phyloP scores from a whole-genome alignment of 2,797 vertebrate genomes.

The Chiloscyllium punctatum region DNA sequence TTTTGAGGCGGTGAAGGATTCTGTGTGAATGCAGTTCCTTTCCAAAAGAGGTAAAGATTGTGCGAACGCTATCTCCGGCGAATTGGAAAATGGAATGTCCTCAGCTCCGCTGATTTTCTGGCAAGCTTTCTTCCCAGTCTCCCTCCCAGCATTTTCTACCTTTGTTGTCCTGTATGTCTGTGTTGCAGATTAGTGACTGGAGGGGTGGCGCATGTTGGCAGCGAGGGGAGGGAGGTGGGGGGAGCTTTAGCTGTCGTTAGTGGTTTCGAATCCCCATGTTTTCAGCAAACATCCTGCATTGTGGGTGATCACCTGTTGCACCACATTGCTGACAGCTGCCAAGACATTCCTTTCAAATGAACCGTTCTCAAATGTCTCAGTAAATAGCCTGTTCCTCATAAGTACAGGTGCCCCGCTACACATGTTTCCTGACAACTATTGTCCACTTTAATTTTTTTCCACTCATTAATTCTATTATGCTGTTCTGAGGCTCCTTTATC shows the following conservation, averaged over 20 bases:
- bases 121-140: not conserved
- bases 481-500: not conserved
- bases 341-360: constrained; percentile 39
- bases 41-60: not conserved
- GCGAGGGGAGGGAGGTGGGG: not conserved
- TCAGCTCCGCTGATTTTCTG: not conserved
- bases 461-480: not conserved
- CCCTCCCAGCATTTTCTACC: not conserved
- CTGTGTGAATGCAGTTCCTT: not conserved
- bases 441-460: not conserved
- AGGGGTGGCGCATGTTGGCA: not conserved
- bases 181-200: not conserved
- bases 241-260: not conserved
- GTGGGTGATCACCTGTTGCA: not conserved
- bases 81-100: not conserved
- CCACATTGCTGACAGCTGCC: constrained; percentile 18
- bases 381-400: constrained; percentile 41
- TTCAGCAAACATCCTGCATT: constrained; percentile 16
- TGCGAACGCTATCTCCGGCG: not conserved
- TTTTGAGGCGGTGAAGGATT: not conserved
- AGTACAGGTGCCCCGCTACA: constrained; percentile 49
- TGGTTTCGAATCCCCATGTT: constrained; percentile 20
- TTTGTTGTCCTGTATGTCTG: not conserved
- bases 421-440: constrained; percentile 51
- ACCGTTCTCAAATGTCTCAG: constrained; percentile 37